Percentiles rank a stretch among this genome's conserved stretches.
Evolutionary conservation across 2,888 invertebrate genomes (phyloP).

Genomic region (Orthosia gracilis): DNA sequence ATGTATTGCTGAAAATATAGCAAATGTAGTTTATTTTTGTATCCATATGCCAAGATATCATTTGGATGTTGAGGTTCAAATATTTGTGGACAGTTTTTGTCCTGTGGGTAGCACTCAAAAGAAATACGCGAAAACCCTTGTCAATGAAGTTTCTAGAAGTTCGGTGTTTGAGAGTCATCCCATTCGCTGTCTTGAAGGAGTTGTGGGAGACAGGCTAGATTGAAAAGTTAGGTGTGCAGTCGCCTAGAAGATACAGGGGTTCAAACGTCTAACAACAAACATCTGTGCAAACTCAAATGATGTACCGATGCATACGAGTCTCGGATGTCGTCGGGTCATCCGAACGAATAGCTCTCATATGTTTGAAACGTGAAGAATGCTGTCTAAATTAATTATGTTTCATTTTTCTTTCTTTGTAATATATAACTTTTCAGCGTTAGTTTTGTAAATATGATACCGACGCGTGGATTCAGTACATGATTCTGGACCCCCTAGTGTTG

Average conservation of each 20-base stretch:
- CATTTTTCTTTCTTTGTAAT: background rate
- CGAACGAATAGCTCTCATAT: slow-evolving; percentile 9
- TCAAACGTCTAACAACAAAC: background rate
- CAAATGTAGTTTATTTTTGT: background rate
- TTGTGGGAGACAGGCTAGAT: slow-evolving; percentile 19
- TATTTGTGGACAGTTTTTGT: slow-evolving; percentile 9
- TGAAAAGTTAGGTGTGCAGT: slow-evolving; percentile 36
- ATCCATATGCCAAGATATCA: background rate
- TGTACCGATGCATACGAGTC: slow-evolving; percentile 9
- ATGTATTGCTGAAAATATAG: background rate
- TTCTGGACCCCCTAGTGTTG: too few relatives aligned
- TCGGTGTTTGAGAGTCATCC: slow-evolving; percentile 24
- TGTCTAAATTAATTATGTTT: background rate
- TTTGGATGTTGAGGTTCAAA: slow-evolving; percentile 9
- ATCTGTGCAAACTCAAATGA: slow-evolving; percentile 22
- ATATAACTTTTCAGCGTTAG: background rate
- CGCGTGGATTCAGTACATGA: too few relatives aligned
- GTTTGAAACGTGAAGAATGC: slow-evolving; percentile 27
- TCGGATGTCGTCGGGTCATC: background rate
- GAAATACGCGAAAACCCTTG: slow-evolving; percentile 17
- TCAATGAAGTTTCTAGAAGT: slow-evolving; percentile 46
- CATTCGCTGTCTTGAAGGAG: slow-evolving; percentile 17
- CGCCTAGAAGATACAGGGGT: slow-evolving; percentile 9
- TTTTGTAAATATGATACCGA: background rate
- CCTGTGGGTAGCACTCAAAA: slow-evolving; percentile 22